Evolutionary conservation across 1,140 invertebrate genomes (phyloP).

Genomic region (Nomia melanderi): DNA sequence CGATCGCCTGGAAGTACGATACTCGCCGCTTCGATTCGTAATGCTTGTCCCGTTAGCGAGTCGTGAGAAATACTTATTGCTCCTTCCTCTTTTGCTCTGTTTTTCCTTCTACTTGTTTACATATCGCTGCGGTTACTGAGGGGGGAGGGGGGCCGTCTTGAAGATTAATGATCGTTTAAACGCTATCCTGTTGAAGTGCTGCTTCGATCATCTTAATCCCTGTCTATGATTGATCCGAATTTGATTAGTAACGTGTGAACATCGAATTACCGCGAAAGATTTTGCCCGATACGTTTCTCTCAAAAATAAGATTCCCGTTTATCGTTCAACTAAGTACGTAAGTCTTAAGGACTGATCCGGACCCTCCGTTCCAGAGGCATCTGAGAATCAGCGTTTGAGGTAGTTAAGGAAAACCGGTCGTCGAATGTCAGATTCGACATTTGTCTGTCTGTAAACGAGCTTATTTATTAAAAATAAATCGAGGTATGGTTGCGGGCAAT

Average conservation of each 20-base stretch:
- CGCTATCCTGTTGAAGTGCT: constrained; percentile 8
- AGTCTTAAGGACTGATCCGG: neutral
- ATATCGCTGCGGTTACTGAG: constrained; percentile 22
- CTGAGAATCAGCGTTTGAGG: neutral
- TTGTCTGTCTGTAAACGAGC: constrained; percentile 35
- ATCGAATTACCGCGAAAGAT: constrained; percentile 21
- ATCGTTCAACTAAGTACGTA: constrained; percentile 3
- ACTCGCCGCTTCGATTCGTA: constrained; percentile 58
- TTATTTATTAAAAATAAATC: neutral
- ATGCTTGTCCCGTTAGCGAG: constrained; percentile 53
- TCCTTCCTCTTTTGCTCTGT: too few species aligned
- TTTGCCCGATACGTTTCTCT: neutral
- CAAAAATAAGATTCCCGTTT: neutral
- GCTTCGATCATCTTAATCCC: constrained; percentile 3
- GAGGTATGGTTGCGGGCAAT: constrained; percentile 7
- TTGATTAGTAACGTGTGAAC: constrained; percentile 14
- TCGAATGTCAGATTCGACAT: constrained; percentile 42
- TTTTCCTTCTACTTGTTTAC: neutral
- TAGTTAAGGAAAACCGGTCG: constrained; percentile 44
- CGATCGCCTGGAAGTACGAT: constrained; percentile 63
- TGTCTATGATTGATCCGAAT: constrained; percentile 10
- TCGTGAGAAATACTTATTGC: constrained; percentile 27
- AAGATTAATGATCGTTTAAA: neutral
- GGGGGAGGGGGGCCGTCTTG: neutral
- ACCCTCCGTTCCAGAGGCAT: neutral